phyloP scores from a whole-genome alignment of 2,113 vertebrate genomes.

The Thalassarche chlororhynchos region DNA sequence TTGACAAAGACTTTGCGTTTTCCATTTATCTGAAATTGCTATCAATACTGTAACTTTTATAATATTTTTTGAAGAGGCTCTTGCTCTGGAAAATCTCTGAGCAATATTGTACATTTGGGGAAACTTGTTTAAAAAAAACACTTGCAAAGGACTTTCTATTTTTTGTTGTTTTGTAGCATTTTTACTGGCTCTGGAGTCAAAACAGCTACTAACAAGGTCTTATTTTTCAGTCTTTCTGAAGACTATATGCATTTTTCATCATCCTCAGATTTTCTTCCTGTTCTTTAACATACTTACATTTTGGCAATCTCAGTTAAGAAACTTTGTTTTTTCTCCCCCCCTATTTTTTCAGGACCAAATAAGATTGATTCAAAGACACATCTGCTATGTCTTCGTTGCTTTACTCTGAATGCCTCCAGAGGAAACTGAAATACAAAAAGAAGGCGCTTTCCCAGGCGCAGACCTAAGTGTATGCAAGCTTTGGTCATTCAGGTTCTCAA shows the following conservation, averaged over 20 bases:
- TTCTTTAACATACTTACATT: neutral
- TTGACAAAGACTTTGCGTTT: neutral
- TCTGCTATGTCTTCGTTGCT: neutral
- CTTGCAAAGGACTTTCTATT: neutral
- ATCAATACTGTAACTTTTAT: neutral
- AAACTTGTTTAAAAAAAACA: neutral
- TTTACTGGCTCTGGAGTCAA: neutral
- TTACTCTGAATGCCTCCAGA: neutral
- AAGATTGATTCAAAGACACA: neutral
- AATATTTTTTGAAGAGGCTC: neutral
- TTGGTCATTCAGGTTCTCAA: neutral
- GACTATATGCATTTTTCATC: neutral
- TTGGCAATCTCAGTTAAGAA: neutral
- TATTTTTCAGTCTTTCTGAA: neutral
- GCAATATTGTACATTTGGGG: neutral
- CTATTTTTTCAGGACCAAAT: neutral
- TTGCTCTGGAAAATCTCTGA: neutral
- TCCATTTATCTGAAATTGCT: neutral
- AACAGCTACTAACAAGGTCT: neutral
- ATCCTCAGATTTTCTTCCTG: neutral
- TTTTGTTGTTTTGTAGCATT: neutral
- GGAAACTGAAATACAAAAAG: neutral
- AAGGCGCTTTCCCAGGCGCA: rapidly evolving
- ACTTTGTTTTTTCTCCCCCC: neutral
- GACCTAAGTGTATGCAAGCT: neutral